These are phyloP conservation scores for Apantesis nais DNA, from an alignment of 2,888 invertebrate genomes.

Conservation along the genomic window DNA sequence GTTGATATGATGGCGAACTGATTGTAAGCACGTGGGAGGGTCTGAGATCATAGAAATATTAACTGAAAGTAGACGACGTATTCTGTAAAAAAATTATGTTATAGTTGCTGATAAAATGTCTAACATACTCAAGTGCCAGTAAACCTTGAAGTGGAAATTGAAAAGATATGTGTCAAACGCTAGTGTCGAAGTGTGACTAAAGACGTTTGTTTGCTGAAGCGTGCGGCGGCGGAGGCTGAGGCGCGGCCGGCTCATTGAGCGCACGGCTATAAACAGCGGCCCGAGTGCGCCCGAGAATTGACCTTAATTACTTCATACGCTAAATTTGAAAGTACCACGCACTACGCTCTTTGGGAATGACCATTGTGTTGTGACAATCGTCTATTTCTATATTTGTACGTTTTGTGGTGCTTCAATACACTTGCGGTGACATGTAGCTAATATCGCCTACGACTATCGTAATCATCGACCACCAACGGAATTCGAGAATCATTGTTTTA, in stretches of 20 bases:
- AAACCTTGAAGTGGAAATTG: neutral
- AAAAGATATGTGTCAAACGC: neutral
- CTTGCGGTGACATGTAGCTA: neutral
- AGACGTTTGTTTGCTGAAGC: neutral
- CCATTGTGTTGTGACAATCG: constrained; percentile 16
- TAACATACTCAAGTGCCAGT: neutral
- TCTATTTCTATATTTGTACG: constrained; percentile 2
- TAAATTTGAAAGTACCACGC: constrained; percentile 29
- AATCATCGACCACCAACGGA: neutral
- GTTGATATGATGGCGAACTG: too few species aligned
- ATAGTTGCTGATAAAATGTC: neutral
- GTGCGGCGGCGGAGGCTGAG: neutral
- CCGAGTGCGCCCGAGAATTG: constrained; percentile 30
- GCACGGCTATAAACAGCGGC: constrained; percentile 1
- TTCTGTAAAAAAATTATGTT: neutral
- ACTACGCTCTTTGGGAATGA: constrained; percentile 14
- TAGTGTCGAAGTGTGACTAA: neutral
- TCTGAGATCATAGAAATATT: neutral
- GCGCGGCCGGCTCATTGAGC: constrained; percentile 3
- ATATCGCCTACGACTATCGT: neutral
- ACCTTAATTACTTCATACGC: constrained; percentile 41
- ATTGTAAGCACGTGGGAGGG: too few species aligned
- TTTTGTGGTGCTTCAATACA: neutral
- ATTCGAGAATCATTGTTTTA: neutral
- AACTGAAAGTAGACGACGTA: neutral